A percentile compares a stretch with the other conserved stretches of the same genome.
These are phyloP conservation scores for Scaeva pyrastri DNA, from an alignment of 2,888 invertebrate species.

Conservation along the genomic window DNA sequence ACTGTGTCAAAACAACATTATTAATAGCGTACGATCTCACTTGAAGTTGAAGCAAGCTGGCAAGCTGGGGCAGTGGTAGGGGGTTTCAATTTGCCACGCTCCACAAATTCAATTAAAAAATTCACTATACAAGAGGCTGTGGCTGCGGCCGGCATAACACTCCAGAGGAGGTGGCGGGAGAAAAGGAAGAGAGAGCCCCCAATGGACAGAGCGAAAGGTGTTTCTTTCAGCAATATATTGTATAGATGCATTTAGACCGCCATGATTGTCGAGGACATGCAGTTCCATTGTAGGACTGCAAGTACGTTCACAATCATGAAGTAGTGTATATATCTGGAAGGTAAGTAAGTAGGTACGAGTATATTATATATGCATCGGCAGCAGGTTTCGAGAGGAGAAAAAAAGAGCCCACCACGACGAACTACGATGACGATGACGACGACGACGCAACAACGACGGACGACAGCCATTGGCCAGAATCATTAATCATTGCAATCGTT, in stretches of 20 bases:
- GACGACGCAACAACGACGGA: constrained; percentile 38
- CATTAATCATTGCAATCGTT: constrained; percentile 74
- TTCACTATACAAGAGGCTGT: too few relatives aligned
- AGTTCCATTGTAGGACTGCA: constrained; percentile 64
- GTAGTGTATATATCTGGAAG: constrained; percentile 22
- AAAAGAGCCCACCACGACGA: constrained; percentile 70
- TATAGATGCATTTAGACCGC: constrained; percentile 66
- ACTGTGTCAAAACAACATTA: constrained; percentile 74
- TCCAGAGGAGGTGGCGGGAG: not conserved
- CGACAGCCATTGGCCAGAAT: constrained; percentile 51
- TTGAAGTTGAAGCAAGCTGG: constrained; percentile 23
- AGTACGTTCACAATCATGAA: constrained; percentile 52
- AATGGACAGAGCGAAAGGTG: constrained; percentile 40
- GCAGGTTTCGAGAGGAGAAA: constrained; percentile 30
- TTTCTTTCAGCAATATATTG: constrained; percentile 35
- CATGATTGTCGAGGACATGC: constrained; percentile 75
- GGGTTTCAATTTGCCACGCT: constrained; percentile 72
- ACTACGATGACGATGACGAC: not conserved
- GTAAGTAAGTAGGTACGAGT: not conserved
- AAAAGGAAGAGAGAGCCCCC: constrained; percentile 30
- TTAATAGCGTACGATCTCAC: constrained; percentile 59
- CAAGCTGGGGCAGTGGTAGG: constrained; percentile 46
- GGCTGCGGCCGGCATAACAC: too few relatives aligned
- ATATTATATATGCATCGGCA: constrained; percentile 14
- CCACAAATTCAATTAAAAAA: constrained; percentile 74